Evolutionary conservation across 1,140 invertebrate species (phyloP).

Genomic region (Drosophila ohnishii): DNA sequence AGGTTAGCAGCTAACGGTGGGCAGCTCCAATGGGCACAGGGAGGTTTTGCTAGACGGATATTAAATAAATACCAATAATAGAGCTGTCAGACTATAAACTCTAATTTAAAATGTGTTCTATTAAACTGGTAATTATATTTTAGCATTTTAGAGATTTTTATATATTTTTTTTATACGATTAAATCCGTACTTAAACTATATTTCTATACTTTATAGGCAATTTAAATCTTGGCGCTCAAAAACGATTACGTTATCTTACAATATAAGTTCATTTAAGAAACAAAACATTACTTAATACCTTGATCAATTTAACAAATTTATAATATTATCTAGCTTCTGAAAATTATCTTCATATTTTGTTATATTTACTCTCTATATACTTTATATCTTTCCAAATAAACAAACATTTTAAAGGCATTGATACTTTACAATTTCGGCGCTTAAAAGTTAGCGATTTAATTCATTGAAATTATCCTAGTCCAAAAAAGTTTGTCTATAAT

Average conservation of each 20-base stretch:
- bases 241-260: too few relatives aligned
- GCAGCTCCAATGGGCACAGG: not conserved
- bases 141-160: not conserved
- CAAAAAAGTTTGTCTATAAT: not conserved
- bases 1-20: constrained; percentile 19
- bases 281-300: not conserved
- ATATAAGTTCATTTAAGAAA: not conserved
- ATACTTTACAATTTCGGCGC: too few relatives aligned
- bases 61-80: constrained; percentile 13
- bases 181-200: not conserved
- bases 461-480: not conserved
- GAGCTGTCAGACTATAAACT: constrained; percentile 1
- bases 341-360: not conserved
- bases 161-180: not conserved
- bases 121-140: not conserved
- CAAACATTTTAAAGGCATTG: too few relatives aligned
- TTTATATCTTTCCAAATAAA: too few relatives aligned
- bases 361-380: too few relatives aligned
- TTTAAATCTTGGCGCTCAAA: too few relatives aligned
- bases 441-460: not conserved
- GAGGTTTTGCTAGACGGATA: too few relatives aligned
- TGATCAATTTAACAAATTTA: not conserved
- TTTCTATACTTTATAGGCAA: not conserved
- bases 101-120: not conserved
- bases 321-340: too few relatives aligned